Conservation (phyloP, 2,888 invertebrate genomes). For the Hirtodrosophila confusa region DNA sequence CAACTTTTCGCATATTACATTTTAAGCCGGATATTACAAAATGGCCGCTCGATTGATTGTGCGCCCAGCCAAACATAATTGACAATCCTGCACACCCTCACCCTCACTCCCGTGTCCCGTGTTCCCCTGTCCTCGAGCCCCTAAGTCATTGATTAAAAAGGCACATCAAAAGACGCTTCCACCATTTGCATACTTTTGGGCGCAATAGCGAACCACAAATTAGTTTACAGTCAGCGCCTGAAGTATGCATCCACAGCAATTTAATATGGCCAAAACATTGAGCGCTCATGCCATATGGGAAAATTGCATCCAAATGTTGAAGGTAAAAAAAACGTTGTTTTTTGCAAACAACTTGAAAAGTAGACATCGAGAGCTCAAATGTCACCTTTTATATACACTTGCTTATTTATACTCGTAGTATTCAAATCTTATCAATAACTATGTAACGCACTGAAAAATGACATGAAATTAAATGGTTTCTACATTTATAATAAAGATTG, state of each 20-base stretch:
- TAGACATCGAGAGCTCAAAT: too few species aligned
- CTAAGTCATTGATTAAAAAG: constrained; percentile 15
- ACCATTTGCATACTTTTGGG: constrained; percentile 26
- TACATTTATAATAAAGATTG: too few species aligned
- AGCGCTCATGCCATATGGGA: too few species aligned
- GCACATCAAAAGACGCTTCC: constrained; percentile 29
- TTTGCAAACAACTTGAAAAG: too few species aligned
- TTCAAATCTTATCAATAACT: too few species aligned
- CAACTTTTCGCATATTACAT: constrained; percentile 67
- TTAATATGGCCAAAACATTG: not conserved
- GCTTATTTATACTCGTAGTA: too few species aligned
- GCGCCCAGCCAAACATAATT: constrained; percentile 56
- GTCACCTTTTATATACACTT: too few species aligned
- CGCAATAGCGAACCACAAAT: constrained; percentile 24
- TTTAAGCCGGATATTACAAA: constrained; percentile 75
- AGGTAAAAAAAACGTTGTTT: not conserved
- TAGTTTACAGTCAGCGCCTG: constrained; percentile 27
- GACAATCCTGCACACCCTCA: constrained; percentile 14
- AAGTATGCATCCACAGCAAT: constrained; percentile 11
- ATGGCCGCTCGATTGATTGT: constrained; percentile 64
- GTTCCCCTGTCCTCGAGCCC: too few species aligned
- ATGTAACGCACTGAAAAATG: too few species aligned
- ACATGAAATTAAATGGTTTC: too few species aligned
- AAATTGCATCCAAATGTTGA: not conserved
- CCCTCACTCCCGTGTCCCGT: too few species aligned